phyloP scores from a whole-genome alignment of 2,888 invertebrate species.

The Drepanosiphum platanoidis region DNA sequence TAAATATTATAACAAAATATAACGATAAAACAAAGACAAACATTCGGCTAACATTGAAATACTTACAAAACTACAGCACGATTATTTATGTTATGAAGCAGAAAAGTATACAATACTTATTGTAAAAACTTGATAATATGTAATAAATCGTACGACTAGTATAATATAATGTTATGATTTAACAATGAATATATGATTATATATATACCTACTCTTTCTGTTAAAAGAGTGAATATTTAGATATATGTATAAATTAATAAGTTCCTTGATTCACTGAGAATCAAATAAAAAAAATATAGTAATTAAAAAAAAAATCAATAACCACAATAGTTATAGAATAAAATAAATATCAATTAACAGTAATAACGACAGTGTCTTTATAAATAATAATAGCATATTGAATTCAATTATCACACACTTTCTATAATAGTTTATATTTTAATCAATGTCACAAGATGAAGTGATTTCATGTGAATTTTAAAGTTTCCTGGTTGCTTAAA shows the following conservation, averaged over 20 bases:
- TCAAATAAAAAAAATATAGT: too few relatives aligned
- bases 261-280: too few relatives aligned
- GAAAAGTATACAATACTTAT: background rate
- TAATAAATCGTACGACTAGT: too few relatives aligned
- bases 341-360: too few relatives aligned
- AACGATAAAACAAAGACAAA: background rate
- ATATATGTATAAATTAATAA: background rate
- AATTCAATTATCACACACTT: background rate
- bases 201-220: too few relatives aligned
- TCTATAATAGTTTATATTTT: conserved; percentile 13
- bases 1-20: background rate
- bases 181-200: background rate
- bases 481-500: conserved; percentile 64
- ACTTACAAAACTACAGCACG: background rate
- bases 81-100: background rate
- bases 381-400: background rate
- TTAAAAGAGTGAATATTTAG: background rate
- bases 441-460: conserved; percentile 51
- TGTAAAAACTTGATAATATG: too few relatives aligned
- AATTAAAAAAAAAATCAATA: too few relatives aligned
- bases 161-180: background rate
- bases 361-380: too few relatives aligned
- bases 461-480: conserved; percentile 62
- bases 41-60: background rate
- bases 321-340: too few relatives aligned